Evolutionary conservation across 2,113 vertebrate genomes (phyloP).

Genomic region (Syrrhaptes paradoxus): DNA sequence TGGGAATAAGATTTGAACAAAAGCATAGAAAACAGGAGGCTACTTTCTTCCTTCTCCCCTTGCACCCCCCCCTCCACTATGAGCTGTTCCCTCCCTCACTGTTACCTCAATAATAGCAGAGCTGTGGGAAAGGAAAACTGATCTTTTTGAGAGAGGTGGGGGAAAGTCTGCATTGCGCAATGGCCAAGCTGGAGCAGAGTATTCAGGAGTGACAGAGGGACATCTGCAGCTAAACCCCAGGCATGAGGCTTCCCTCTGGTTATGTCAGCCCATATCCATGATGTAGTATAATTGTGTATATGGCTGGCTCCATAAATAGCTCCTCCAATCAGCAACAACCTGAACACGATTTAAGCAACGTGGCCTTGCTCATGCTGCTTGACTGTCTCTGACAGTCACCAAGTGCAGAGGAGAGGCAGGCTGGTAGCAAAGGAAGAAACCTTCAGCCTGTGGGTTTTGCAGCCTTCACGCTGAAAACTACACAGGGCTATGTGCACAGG

Average conservation of each 20-base stretch:
- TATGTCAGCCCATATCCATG: not conserved
- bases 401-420: not conserved
- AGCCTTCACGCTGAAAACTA: not conserved
- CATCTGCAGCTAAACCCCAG: not conserved
- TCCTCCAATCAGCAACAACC: constrained; percentile 3
- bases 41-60: not conserved
- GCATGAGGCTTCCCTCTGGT: not conserved
- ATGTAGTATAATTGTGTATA: not conserved
- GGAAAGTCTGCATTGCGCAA: fast-evolving
- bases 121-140: not conserved
- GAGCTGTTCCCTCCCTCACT: not conserved
- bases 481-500: not conserved
- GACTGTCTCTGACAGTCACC: not conserved
- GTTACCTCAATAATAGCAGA: not conserved
- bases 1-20: not conserved
- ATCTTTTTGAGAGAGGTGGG: not conserved
- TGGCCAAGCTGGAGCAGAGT: not conserved
- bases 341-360: not conserved
- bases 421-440: not conserved
- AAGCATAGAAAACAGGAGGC: not conserved
- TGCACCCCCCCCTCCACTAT: fast-evolving
- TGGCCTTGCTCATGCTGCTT: not conserved
- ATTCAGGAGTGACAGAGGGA: not conserved
- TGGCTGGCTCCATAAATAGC: constrained; percentile 48
- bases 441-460: not conserved